Evolutionary conservation across 30 jellyfish, hydroid and myxozoan species (phyloP).

Genomic region (Turritopsis rubra): DNA sequence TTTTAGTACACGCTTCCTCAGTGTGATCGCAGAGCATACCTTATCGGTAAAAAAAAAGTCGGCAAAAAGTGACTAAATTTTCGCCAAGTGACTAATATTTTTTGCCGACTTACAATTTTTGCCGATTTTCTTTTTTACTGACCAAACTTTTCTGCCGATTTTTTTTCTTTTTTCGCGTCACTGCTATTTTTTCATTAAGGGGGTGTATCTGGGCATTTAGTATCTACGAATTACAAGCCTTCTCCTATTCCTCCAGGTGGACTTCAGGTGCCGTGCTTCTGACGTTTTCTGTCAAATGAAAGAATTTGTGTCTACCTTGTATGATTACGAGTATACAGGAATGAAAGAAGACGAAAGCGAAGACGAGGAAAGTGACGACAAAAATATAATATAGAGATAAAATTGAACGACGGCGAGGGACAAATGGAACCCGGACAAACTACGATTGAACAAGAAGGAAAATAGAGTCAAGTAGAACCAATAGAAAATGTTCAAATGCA

Average conservation of each 20-base stretch:
- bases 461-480: background rate
- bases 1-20: no score
- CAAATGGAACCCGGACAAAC: background rate
- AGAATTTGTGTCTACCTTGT: background rate
- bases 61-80: no score
- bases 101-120: no score
- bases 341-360: background rate
- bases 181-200: background rate
- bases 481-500: background rate
- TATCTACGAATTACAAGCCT: conserved; percentile 12
- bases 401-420: background rate
- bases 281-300: background rate
- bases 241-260: background rate
- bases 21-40: no score
- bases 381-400: background rate
- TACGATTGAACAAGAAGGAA: background rate
- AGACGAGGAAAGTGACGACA: background rate
- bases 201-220: background rate
- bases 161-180: conserved; percentile 2
- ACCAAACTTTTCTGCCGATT: no score
- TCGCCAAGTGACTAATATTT: no score
- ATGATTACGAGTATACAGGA: background rate
- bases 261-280: background rate
- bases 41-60: no score
- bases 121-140: no score